phyloP scores from a whole-genome alignment of 2,888 invertebrate species.

The Aphodius granarius region DNA sequence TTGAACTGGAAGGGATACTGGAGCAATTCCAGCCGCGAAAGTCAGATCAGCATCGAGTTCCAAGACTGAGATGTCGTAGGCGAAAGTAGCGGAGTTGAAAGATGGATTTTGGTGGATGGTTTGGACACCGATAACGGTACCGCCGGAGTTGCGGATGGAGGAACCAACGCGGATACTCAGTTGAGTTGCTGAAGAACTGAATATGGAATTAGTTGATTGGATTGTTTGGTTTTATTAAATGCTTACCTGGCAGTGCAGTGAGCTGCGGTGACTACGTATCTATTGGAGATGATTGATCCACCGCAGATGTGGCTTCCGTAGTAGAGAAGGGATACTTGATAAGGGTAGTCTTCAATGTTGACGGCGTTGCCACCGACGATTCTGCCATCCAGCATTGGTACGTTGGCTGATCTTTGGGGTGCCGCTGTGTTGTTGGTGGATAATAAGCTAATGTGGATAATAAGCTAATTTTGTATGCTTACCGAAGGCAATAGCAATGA shows the following conservation, averaged over 20 bases:
- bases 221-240: not conserved
- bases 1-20: slow-evolving; percentile 22
- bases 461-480: not conserved
- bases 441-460: not conserved
- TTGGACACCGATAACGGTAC: slow-evolving; percentile 23
- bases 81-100: slow-evolving; percentile 36
- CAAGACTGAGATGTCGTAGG: slow-evolving; percentile 48
- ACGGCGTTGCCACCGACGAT: not conserved
- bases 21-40: slow-evolving; percentile 9
- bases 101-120: slow-evolving; percentile 36
- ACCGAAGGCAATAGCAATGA: slow-evolving; percentile 12
- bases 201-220: not conserved
- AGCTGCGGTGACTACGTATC: slow-evolving; percentile 25
- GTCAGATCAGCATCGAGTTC: slow-evolving; percentile 35
- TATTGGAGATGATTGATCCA: slow-evolving; percentile 20
- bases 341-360: slow-evolving; percentile 16
- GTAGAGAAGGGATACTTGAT: slow-evolving; percentile 23
- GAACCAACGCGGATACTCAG: slow-evolving; percentile 29
- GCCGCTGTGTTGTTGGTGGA: not conserved
- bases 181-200: not conserved
- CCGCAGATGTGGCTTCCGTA: slow-evolving; percentile 27
- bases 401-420: not conserved
- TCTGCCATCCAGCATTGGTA: slow-evolving; percentile 3
- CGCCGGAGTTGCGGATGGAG: slow-evolving; percentile 25
- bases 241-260: slow-evolving; percentile 27